Base-by-base conservation (phyloP, 1,140 invertebrate species). In the Drosophila asahinai region DNA sequence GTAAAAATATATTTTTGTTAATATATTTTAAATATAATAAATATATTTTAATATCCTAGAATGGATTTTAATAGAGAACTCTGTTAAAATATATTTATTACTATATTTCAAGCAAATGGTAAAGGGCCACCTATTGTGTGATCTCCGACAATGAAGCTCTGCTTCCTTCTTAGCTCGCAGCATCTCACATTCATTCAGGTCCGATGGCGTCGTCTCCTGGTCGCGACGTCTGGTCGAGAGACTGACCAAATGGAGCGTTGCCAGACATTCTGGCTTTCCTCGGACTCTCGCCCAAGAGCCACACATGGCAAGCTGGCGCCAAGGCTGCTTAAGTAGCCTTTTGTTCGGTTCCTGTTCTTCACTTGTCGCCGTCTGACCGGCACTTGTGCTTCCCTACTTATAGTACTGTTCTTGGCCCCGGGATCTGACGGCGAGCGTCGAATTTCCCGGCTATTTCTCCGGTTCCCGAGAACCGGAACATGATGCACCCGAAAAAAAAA, bases 201-300 rank as follows among this genome's bases (percentile, higher is more conserved):
- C 36, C 52, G 17, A 7, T 87, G 84, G 81, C 84, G 84, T 75
- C 84, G 59, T 59, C 52, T 54, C 58, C 71, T 81, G 82, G 68
- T 75, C 70, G 73, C 81, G 81, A 77, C 82, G 83, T 86, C 83
- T 89, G 77, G 64, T 22, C 72, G 51, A 59, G 33, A 36, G 47
- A 48, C 74, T 77, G 74, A 48, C 45, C 73, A 72, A 84, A 80
- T 79, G 80, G 83, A 89, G 86, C 77, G 81, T 84, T 89, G 81
- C 78, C 84, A 89, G 84, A 89, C 84, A 89, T 76, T 83, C 42
- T 84, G 86, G 84, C 84, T 87, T 71, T 45, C 51, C 38, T 36
- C 25, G 58, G 49, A 40, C 48, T 11, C 54, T 57, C 54, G 19
- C 42, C 15, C 38, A 36, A 33, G 25, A 60, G 8, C 25, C 70